Conservation (phyloP, 2,888 invertebrate genomes). For the Brachyptera risi region DNA sequence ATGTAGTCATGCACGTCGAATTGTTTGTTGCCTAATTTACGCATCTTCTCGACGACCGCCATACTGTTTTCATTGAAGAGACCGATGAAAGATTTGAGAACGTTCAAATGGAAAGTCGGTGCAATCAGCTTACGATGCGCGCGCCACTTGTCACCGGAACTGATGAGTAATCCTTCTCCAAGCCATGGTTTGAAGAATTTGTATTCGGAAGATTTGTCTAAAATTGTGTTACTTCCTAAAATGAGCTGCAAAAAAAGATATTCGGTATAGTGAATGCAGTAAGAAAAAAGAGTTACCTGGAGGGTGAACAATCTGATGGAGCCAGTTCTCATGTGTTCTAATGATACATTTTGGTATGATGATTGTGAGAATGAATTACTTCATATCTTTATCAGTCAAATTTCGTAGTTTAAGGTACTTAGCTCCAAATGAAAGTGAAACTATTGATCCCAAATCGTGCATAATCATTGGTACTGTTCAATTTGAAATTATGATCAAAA, state of each 20-base stretch:
- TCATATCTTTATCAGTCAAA: too few species aligned
- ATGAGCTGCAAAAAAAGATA: slow-evolving; percentile 44
- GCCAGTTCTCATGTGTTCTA: too few species aligned
- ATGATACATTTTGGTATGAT: too few species aligned
- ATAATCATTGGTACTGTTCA: too few species aligned
- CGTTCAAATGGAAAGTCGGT: slow-evolving; percentile 84
- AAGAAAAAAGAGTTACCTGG: too few species aligned
- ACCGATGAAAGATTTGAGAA: slow-evolving; percentile 80
- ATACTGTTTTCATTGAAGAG: slow-evolving; percentile 79
- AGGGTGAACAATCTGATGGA: too few species aligned
- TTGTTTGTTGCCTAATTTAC: slow-evolving; percentile 42
- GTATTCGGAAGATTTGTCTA: slow-evolving; percentile 73
- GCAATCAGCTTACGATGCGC: slow-evolving; percentile 81
- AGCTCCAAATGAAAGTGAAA: too few species aligned
- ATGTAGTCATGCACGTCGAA: slow-evolving; percentile 52
- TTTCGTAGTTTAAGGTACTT: too few species aligned
- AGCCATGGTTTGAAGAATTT: slow-evolving; percentile 80
- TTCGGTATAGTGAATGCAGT: too few species aligned
- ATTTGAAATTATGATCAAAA: too few species aligned
- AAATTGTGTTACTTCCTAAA: slow-evolving; percentile 72
- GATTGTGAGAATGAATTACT: too few species aligned
- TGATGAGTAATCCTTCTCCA: slow-evolving; percentile 75
- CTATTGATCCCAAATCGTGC: too few species aligned
- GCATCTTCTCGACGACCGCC: slow-evolving; percentile 50
- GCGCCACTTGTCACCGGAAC: slow-evolving; percentile 78